phyloP scores from a whole-genome alignment of 1,140 invertebrate genomes.

The Drosophila suzukii region DNA sequence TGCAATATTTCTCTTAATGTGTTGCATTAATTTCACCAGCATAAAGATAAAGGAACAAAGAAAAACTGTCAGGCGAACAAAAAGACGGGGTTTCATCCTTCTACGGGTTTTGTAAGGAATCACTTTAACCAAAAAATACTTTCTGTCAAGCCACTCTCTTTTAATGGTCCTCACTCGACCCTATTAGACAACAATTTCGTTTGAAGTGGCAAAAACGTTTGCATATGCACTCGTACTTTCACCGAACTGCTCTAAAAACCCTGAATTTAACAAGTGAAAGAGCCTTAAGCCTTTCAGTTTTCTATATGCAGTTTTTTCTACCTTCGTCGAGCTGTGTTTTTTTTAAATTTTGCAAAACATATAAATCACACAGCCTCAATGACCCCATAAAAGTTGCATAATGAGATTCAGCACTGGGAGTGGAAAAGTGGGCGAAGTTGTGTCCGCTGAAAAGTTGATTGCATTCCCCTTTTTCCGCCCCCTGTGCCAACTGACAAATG shows the following conservation, averaged over 20 bases:
- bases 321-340: slow-evolving; percentile 23
- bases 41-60: slow-evolving; percentile 71
- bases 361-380: slow-evolving; percentile 64
- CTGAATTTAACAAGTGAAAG: slow-evolving; percentile 11
- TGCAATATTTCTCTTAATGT: slow-evolving; percentile 77
- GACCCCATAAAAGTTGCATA: slow-evolving; percentile 72
- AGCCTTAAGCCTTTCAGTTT: neutral
- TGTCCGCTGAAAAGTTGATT: slow-evolving; percentile 71
- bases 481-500: slow-evolving; percentile 43
- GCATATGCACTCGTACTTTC: slow-evolving; percentile 13
- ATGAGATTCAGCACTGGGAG: slow-evolving; percentile 46
- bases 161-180: slow-evolving; percentile 49
- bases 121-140: slow-evolving; percentile 59
- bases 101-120: slow-evolving; percentile 31
- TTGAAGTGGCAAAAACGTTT: slow-evolving; percentile 19
- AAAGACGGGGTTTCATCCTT: slow-evolving; percentile 5
- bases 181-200: slow-evolving; percentile 43
- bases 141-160: slow-evolving; percentile 31
- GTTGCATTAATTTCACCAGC: slow-evolving; percentile 73
- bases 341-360: slow-evolving; percentile 68
- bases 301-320: slow-evolving; percentile 30
- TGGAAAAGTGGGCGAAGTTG: slow-evolving; percentile 23
- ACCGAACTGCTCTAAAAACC: slow-evolving; percentile 23
- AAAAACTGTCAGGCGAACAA: slow-evolving; percentile 43
- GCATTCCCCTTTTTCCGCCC: slow-evolving; percentile 29